A percentile compares a stretch with the other conserved stretches of the same genome.
These are phyloP conservation scores for Caenorhabditis brenneri DNA, from an alignment of 1,140 invertebrate genomes.

Conservation along the genomic window DNA sequence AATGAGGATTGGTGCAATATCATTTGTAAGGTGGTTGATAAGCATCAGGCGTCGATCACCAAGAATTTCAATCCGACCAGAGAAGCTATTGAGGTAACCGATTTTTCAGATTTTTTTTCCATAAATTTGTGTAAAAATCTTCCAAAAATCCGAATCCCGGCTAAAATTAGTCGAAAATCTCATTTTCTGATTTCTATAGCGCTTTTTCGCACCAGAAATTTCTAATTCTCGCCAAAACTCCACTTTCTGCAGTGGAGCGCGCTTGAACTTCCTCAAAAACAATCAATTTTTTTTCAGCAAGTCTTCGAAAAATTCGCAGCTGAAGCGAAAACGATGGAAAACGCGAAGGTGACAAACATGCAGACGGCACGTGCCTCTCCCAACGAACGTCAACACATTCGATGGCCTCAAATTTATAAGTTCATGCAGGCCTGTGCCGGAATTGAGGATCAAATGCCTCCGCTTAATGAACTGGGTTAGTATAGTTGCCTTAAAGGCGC, in stretches of 20 bases:
- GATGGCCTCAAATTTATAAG: constrained; percentile 4
- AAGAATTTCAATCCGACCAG: not conserved
- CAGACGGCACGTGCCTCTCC: not conserved
- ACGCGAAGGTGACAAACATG: not conserved
- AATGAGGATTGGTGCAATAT: not conserved
- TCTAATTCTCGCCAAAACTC: no score
- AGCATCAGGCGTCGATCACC: not conserved
- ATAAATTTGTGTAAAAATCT: no score
- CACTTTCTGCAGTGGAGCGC: no score
- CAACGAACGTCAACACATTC: not conserved
- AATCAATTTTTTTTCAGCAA: not conserved
- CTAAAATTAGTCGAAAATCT: no score
- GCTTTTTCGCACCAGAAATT: no score
- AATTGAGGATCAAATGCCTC: constrained; percentile 6
- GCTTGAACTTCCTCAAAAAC: not conserved
- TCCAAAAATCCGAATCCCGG: no score
- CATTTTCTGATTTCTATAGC: no score
- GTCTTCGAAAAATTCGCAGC: not conserved
- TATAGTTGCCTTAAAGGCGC: not conserved
- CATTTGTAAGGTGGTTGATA: not conserved
- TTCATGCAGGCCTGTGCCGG: not conserved
- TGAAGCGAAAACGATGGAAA: not conserved
- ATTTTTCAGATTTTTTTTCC: no score
- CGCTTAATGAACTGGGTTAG: not conserved
- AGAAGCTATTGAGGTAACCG: not conserved